Evolutionary conservation across 2,113 vertebrate species (phyloP), one percentile per base, ranked within the genome.

Genomic region (Apus apus): DNA sequence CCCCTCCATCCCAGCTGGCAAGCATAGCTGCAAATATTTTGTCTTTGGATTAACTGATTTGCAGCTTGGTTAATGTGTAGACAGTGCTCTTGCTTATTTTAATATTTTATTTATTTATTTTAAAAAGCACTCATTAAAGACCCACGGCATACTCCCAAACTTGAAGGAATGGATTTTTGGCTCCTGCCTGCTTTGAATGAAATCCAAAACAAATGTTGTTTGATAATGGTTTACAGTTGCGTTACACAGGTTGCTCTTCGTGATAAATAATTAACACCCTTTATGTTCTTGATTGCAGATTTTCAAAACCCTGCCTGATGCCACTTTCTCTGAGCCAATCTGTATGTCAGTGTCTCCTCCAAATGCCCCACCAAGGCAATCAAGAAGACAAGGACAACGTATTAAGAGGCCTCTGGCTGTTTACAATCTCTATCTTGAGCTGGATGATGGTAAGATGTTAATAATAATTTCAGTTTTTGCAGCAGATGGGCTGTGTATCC

Each of bases 371-470:
- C 98, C 99, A 70, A 98, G 99, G 95, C 99, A 99, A 87, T 99
- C 99, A 53, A 99, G 99, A 98, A 99, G 99, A 97, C 97, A 98
- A 90, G 98, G 95, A 87, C 98, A 98, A 85, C 98, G 99, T 88
- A 98, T 97, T 89, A 99, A 97, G 97, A 98, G 99, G 90, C 99
- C 99, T 5, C 95, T 99, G 95, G 99, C 99, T 76, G 99, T 99
- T 78, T 99, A 99, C 98, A 99, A 99, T 96, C 98, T 99, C 29
- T 98, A 98, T 90, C 97, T 99, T 68, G 98, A 99, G 96, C 97
- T 99, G 91, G 98, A 99, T 96, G 98, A 98, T 93, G 99, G 99
- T 99, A 98, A 97, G 98, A 88, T 87, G 85, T 91, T 97, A 57
- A 62, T 80, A 93, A 17, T 75, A 27, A 94, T 85, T 90, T 80